Conservation (phyloP, 64 coral and sea anemone species). For the Cladopsammia gracilis region DNA sequence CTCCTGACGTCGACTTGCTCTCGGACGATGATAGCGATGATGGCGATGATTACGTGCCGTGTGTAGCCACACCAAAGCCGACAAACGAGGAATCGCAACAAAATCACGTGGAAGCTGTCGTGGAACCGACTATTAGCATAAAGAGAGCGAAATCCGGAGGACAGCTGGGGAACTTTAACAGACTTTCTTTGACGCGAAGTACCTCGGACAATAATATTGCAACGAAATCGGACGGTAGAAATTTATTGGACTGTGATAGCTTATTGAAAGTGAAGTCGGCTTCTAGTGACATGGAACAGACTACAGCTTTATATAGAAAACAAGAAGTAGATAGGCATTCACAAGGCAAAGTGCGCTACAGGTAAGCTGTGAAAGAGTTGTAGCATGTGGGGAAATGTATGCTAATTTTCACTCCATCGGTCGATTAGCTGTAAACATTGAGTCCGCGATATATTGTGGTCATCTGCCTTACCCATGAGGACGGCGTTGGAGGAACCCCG, state of each 20-base stretch:
- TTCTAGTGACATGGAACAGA: slow-evolving; percentile 43
- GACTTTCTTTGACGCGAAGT: slow-evolving; percentile 48
- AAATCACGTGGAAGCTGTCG: neutral
- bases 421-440: too few relatives aligned
- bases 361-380: neutral
- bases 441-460: too few relatives aligned
- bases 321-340: neutral
- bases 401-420: too few relatives aligned
- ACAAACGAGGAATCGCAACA: neutral
- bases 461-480: too few relatives aligned
- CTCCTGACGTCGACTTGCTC: slow-evolving; percentile 82
- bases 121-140: neutral
- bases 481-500: too few relatives aligned
- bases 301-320: neutral
- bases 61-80: slow-evolving; percentile 26
- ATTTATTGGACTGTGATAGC: slow-evolving; percentile 5
- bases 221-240: slow-evolving; percentile 9
- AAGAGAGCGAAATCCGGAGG: slow-evolving; percentile 35
- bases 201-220: slow-evolving; percentile 47
- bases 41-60: slow-evolving; percentile 86
- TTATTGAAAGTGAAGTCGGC: slow-evolving; percentile 65
- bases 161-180: neutral
- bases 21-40: slow-evolving; percentile 90
- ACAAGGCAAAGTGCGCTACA: slow-evolving; percentile 1
- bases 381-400: too few relatives aligned